These are phyloP conservation scores for Stegastes partitus DNA, from an alignment of 2,113 vertebrate genomes.

Conservation along the genomic window DNA sequence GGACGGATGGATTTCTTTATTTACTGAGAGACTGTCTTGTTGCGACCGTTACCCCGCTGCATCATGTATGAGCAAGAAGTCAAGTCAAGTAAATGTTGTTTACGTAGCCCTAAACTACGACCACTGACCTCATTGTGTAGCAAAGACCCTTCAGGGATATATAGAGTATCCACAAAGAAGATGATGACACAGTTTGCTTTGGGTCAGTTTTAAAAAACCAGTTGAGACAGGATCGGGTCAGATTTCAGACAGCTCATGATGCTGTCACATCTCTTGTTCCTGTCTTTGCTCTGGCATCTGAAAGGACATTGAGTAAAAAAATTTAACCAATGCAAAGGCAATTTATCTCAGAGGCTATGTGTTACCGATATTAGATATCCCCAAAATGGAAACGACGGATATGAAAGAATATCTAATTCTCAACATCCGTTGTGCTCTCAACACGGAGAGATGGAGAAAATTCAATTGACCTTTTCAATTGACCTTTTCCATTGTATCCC, in stretches of 20 bases:
- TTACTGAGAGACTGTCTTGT: neutral
- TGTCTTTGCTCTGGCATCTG: neutral
- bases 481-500: conserved; percentile 24
- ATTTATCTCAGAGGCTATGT: conserved; percentile 6
- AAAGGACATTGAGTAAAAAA: conserved; percentile 5
- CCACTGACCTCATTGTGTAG: conserved; percentile 5
- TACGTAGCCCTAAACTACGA: neutral
- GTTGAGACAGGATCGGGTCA: conserved; percentile 4
- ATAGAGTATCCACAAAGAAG: neutral
- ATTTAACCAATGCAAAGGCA: neutral
- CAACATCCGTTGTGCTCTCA: neutral
- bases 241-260: conserved; percentile 4
- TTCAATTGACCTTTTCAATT: conserved; percentile 15
- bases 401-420: conserved; percentile 16
- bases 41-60: neutral
- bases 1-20: neutral
- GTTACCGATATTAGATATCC: conserved; percentile 10
- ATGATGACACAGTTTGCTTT: neutral
- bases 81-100: neutral
- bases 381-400: conserved; percentile 5
- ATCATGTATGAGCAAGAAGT: neutral
- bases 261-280: neutral
- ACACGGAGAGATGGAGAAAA: neutral
- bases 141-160: neutral
- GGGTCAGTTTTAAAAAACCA: conserved; percentile 21